A percentile compares a stretch with the other conserved stretches of the same genome.
These are phyloP conservation scores for Antheraea yamamai DNA, from an alignment of 2,888 invertebrate species.

Conservation along the genomic window DNA sequence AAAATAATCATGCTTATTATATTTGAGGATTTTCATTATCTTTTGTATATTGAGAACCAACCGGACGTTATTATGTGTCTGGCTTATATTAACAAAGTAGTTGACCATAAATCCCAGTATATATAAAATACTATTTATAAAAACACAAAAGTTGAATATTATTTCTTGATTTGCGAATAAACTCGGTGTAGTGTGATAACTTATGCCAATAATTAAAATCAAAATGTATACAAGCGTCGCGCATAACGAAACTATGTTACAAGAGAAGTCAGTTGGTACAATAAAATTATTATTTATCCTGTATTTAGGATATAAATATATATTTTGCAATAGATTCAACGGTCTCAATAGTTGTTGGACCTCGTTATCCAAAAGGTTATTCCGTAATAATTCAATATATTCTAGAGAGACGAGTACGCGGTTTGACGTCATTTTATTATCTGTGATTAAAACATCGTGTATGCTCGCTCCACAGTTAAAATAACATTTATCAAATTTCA, in stretches of 20 bases:
- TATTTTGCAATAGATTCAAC: neutral
- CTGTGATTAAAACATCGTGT: neutral
- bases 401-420: neutral
- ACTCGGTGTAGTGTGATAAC: neutral
- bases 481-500: neutral
- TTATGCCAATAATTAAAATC: neutral
- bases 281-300: neutral
- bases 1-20: constrained; percentile 6
- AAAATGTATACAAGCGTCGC: neutral
- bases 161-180: neutral
- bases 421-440: neutral
- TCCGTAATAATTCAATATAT: neutral
- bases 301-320: constrained; percentile 5
- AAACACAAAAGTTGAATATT: neutral
- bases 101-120: neutral
- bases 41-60: constrained; percentile 25
- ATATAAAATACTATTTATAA: neutral
- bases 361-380: neutral
- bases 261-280: neutral
- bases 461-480: no score
- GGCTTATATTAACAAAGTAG: constrained; percentile 8
- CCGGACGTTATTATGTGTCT: constrained; percentile 18
- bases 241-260: neutral
- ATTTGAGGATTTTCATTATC: constrained; percentile 20
- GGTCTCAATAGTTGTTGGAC: neutral